Evolutionary conservation across 2,797 vertebrate genomes (phyloP).

Genomic region (Gambusia yucatana): DNA sequence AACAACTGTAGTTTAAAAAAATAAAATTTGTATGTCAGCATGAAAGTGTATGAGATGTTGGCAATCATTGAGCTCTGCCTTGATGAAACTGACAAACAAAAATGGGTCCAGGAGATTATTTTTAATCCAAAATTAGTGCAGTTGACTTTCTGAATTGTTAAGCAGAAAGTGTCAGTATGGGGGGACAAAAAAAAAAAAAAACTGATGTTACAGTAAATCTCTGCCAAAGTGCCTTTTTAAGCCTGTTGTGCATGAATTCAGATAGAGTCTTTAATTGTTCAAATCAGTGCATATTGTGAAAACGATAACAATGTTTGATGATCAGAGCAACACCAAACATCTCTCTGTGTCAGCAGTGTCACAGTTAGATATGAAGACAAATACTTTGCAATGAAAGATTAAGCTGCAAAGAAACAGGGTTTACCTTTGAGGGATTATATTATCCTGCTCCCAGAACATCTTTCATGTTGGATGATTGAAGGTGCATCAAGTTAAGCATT

Average conservation of each 20-base stretch:
- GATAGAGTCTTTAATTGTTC: neutral
- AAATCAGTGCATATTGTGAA: conserved; percentile 8
- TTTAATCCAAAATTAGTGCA: neutral
- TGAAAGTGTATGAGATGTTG: neutral
- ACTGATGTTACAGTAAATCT: neutral
- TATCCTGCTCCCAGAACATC: conserved; percentile 11
- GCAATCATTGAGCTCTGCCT: neutral
- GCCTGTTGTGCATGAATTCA: neutral
- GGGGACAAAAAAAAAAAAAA: neutral
- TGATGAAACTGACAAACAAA: neutral
- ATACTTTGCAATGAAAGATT: conserved; percentile 3
- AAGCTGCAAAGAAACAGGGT: conserved; percentile 12
- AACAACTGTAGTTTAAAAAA: neutral
- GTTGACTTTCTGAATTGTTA: neutral
- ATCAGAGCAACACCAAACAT: conserved; percentile 1
- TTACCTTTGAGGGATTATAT: conserved; percentile 14
- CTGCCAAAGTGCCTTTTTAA: neutral
- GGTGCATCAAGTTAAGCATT: conserved; percentile 30
- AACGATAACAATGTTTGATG: conserved; percentile 1
- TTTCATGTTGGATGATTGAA: conserved; percentile 21
- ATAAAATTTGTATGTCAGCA: neutral
- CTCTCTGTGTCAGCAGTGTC: conserved; percentile 1
- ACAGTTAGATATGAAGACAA: conserved; percentile 11
- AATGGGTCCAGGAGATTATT: neutral
- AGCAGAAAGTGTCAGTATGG: neutral